Percentiles rank a stretch among this genome's conserved stretches.
Evolutionary conservation across 53 echinoderm and acorn worm genomes (phyloP).

Genomic region (Henricia sp.): DNA sequence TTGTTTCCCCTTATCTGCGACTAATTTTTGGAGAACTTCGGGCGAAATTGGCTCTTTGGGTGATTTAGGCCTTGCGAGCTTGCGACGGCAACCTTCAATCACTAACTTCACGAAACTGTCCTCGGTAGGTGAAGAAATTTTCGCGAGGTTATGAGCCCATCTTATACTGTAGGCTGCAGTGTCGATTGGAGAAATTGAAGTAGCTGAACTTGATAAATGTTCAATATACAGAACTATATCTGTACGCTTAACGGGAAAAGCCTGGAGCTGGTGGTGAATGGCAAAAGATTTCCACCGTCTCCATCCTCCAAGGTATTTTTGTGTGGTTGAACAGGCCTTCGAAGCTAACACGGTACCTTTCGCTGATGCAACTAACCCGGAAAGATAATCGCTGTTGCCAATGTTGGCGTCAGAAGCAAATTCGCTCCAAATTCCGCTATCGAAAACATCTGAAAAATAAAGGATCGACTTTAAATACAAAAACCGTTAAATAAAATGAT

Average conservation of each 20-base stretch:
- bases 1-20: slow-evolving; percentile 10
- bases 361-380: no score
- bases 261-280: neutral
- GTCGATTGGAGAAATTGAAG: slow-evolving; percentile 24
- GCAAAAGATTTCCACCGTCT: slow-evolving; percentile 47
- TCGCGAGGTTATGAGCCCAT: slow-evolving; percentile 49
- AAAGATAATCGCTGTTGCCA: no score
- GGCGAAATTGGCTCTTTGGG: slow-evolving; percentile 60
- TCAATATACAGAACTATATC: slow-evolving; percentile 30
- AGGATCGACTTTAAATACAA: no score
- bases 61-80: slow-evolving; percentile 48
- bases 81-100: slow-evolving; percentile 31
- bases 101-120: slow-evolving; percentile 12
- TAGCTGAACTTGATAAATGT: slow-evolving; percentile 1
- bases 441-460: no score
- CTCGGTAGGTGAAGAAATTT: slow-evolving; percentile 44
- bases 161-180: no score
- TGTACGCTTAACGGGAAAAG: slow-evolving; percentile 31
- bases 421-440: no score
- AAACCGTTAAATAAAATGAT: no score
- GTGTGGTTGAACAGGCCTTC: slow-evolving; percentile 36
- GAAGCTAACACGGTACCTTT: no score
- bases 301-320: slow-evolving; percentile 20
- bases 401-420: no score
- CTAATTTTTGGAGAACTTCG: no score